Evolutionary conservation across 2,797 vertebrate genomes (phyloP).

Genomic region (Heterohyrax brucei): DNA sequence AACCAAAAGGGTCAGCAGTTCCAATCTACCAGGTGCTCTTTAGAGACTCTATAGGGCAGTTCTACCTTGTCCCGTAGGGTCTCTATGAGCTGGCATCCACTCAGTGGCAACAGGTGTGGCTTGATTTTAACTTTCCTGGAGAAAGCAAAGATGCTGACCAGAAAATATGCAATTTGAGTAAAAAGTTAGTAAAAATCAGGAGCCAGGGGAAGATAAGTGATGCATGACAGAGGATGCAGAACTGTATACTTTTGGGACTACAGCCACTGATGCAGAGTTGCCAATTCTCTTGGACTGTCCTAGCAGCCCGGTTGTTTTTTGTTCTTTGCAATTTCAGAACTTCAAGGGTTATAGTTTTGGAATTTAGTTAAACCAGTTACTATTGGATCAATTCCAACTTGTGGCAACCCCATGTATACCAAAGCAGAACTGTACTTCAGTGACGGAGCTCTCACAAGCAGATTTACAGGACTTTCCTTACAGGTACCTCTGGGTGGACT

Average conservation of each 20-base stretch:
- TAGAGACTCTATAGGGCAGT: too few species aligned
- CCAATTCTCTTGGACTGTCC: neutral
- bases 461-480: neutral
- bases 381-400: neutral
- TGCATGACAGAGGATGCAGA: neutral
- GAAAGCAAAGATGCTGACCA: neutral
- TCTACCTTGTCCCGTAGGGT: too few species aligned
- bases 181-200: neutral
- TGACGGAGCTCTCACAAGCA: neutral
- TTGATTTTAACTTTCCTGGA: neutral
- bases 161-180: neutral
- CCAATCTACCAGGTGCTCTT: too few species aligned
- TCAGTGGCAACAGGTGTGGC: neutral
- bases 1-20: neutral
- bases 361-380: neutral
- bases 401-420: neutral
- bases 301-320: neutral
- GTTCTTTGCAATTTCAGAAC: neutral
- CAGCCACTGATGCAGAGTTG: too few species aligned
- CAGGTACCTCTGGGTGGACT: neutral
- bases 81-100: too few species aligned
- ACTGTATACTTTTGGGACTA: fast-evolving
- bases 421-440: neutral
- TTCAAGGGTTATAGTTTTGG: neutral
- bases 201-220: neutral